Evolutionary conservation across 2,888 invertebrate genomes (phyloP), one percentile per base, ranked within the genome.

Genomic region (Cosmorhoe ocellata): DNA sequence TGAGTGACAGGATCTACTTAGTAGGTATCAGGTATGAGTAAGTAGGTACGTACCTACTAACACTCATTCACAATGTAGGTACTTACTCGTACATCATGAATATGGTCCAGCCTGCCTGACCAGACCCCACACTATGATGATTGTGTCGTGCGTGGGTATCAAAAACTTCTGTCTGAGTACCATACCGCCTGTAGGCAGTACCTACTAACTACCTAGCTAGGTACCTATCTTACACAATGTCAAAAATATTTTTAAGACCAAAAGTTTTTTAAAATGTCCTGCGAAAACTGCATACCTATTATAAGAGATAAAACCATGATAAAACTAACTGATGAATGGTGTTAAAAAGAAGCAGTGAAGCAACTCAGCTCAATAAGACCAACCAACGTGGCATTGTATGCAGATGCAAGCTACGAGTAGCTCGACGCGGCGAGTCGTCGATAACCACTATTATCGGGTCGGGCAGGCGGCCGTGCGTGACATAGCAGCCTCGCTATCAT

Each of bases 361-460:
- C 31, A 39, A 31, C 44, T 44, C 22, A 8, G 38, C 13, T 14
- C 14, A 38, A 22, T 18, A 49, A 42, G 53, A 61, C 47, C 51
- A 61, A 65, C 62, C 61, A 66, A 41, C 62, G 61, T 66, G 41
- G 61, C 67, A 74, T 76, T 76, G 72, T 75, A 74, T 76, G 74
- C 61, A 71, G 69, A 75, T 74, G 66, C 56, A 69, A 62, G 62
- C 64, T 59, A n/a, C n/a, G n/a, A n/a, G n/a, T n/a, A 61, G 60
- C 63, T 60, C 62, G 59, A 56, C 52, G 51, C 54, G 49, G n/a
- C n/a, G n/a, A n/a, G n/a, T 59, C 56, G 62, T 63, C 55, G 32
- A 38, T 43, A 44, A 30, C 30, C 42, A 53, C 36, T 39, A 52
- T 52, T 43, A 50, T 48, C 50, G 66, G 53, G 58, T 56, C 63